phyloP scores from a whole-genome alignment of 2,888 invertebrate genomes.

The Dasysyrphus tricinctus region DNA sequence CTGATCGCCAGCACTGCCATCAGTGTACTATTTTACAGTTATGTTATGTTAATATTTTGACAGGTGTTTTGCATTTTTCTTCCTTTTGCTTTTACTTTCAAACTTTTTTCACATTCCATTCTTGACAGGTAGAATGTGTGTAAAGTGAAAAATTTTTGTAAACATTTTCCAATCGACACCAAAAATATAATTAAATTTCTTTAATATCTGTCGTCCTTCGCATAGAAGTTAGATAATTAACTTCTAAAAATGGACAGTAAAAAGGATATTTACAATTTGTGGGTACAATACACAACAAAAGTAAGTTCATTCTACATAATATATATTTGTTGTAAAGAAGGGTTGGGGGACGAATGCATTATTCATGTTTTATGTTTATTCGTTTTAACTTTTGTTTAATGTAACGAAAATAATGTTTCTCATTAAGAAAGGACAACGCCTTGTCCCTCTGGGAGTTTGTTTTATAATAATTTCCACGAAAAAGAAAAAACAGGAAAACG shows the following conservation, averaged over 20 bases:
- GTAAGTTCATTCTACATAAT: conserved; percentile 78
- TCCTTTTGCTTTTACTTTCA: conserved; percentile 6
- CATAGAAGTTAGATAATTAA: conserved; percentile 33
- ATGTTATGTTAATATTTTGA: conserved; percentile 36
- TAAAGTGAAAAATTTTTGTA: conserved; percentile 73
- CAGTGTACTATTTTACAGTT: not conserved
- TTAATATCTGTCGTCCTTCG: not conserved
- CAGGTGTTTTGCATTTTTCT: conserved; percentile 53
- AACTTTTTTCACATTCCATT: conserved; percentile 55
- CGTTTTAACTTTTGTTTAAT: conserved; percentile 9
- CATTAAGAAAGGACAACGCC: conserved; percentile 61
- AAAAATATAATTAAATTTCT: not conserved
- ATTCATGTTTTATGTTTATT: not conserved
- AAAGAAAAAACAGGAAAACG: conserved; percentile 18
- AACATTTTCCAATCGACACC: conserved; percentile 64
- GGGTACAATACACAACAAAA: conserved; percentile 85
- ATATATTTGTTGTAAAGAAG: not conserved
- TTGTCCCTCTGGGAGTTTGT: conserved; percentile 27
- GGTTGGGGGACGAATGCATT: not conserved
- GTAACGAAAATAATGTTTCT: not conserved
- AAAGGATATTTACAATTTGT: conserved; percentile 85
- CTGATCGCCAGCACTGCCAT: conserved; percentile 56
- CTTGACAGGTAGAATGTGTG: conserved; percentile 71
- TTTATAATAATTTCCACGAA: not conserved
- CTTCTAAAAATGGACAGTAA: conserved; percentile 81